Conservation (phyloP, 2,797 vertebrate species). For the Triplophysa bombifrons region DNA sequence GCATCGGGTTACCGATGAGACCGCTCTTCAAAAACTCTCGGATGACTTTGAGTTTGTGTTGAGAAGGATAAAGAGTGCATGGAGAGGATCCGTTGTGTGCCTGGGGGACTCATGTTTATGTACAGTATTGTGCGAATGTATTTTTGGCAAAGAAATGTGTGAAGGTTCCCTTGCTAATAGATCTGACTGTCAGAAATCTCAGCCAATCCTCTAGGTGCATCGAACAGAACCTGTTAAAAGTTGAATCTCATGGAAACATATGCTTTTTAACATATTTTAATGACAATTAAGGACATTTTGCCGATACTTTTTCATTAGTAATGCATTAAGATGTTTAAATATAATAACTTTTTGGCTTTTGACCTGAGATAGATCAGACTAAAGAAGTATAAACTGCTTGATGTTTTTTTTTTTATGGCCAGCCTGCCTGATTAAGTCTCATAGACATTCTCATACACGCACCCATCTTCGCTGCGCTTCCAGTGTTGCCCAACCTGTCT, state of each 20-base stretch:
- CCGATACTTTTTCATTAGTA: neutral
- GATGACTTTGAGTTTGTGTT: conserved; percentile 38
- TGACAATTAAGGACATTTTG: neutral
- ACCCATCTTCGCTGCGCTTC: conserved; percentile 1
- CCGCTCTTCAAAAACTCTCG: conserved; percentile 35
- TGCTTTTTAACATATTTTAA: neutral
- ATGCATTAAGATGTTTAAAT: too few relatives aligned
- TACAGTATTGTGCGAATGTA: neutral
- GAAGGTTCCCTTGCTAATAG: neutral
- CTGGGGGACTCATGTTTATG: neutral
- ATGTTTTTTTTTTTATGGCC: neutral
- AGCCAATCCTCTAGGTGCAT: neutral
- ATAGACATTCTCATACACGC: conserved; percentile 9
- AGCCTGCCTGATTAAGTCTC: neutral
- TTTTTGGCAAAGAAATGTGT: conserved; percentile 5
- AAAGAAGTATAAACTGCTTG: neutral
- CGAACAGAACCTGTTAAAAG: neutral
- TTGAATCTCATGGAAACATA: neutral
- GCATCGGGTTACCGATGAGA: conserved; percentile 35
- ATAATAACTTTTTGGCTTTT: neutral
- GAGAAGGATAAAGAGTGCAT: neutral
- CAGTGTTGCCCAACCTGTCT: conserved; percentile 64
- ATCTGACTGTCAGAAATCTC: neutral
- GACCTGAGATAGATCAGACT: neutral
- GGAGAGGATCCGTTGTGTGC: neutral